Evolutionary conservation across 2,113 vertebrate genomes (phyloP).

Genomic region (crab-eating macaque (Macaca fascicularis)): DNA sequence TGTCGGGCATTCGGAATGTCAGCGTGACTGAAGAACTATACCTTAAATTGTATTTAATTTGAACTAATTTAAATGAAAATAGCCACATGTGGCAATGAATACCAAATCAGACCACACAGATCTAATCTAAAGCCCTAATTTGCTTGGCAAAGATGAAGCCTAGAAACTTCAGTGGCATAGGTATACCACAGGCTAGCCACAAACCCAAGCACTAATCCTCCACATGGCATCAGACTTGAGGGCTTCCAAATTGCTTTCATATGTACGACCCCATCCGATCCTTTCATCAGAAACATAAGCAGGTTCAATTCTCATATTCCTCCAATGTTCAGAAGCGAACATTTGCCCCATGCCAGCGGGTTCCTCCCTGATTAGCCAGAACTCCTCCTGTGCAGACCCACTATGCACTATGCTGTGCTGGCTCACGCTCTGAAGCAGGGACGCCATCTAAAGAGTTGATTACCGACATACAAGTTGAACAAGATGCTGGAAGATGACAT

Average conservation of each 20-base stretch:
- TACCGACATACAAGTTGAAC: background rate
- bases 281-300: background rate
- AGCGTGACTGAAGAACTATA: background rate
- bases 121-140: constrained; percentile 11
- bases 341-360: background rate
- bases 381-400: background rate
- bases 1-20: background rate
- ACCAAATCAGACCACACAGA: constrained; percentile 17
- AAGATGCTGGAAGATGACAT: background rate
- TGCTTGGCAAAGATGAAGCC: constrained; percentile 11
- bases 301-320: background rate
- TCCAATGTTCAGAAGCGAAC: background rate
- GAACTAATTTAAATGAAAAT: constrained; percentile 39
- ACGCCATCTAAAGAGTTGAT: background rate
- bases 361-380: background rate
- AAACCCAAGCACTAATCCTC: background rate
- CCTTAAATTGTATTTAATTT: background rate
- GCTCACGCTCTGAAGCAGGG: background rate
- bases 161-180: background rate
- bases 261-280: background rate
- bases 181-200: background rate
- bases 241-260: background rate
- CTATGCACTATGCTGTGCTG: no score
- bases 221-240: background rate
- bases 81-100: background rate